These are phyloP conservation scores for Leptinotarsa texana DNA, from an alignment of 1,140 invertebrate genomes.

Conservation along the genomic window DNA sequence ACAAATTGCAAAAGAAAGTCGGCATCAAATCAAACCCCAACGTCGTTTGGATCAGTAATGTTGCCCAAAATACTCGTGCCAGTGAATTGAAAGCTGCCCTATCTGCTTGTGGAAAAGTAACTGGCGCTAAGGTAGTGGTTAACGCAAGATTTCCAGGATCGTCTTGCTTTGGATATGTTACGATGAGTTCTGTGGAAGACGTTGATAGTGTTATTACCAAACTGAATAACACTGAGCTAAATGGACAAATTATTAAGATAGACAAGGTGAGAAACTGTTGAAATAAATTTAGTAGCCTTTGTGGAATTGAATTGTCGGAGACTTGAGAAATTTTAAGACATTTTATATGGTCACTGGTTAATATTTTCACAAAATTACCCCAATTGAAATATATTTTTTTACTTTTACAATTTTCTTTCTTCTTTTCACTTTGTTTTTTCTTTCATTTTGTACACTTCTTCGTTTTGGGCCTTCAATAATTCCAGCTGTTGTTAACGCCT, in stretches of 20 bases:
- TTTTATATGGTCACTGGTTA: background rate
- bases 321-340: background rate
- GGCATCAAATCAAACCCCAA: conserved; percentile 57
- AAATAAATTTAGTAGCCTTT: background rate
- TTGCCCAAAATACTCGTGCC: conserved; percentile 85
- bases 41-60: conserved; percentile 89
- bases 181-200: conserved; percentile 87
- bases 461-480: too few relatives aligned
- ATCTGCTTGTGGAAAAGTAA: conserved; percentile 91
- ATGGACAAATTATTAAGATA: conserved; percentile 91
- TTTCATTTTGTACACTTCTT: too few relatives aligned
- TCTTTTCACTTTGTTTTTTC: too few relatives aligned
- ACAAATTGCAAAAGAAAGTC: conserved; percentile 31
- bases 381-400: background rate
- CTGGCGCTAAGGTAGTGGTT: conserved; percentile 95
- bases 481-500: too few relatives aligned
- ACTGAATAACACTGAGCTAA: conserved; percentile 86
- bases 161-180: conserved; percentile 93
- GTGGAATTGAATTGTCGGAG: background rate
- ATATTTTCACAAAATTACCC: conserved; percentile 1
- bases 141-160: conserved; percentile 89
- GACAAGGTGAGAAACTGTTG: conserved; percentile 69
- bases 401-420: too few relatives aligned
- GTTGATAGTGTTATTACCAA: conserved; percentile 87
- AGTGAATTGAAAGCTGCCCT: conserved; percentile 91